phyloP scores from a whole-genome alignment of 1,140 invertebrate species.

The Calosoma granatense region DNA sequence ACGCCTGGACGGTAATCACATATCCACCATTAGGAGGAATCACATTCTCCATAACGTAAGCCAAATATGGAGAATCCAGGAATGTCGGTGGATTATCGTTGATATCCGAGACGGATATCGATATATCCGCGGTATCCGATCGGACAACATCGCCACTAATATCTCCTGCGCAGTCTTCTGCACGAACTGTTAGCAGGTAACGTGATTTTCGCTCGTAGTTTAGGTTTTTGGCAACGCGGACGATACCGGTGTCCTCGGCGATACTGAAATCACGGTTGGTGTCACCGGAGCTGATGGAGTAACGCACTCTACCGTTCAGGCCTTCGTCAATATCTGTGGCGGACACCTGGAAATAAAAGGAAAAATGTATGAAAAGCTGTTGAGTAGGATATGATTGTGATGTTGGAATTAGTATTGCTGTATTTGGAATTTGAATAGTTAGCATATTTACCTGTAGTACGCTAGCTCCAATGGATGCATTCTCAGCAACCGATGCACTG shows the following conservation, averaged over 20 bases:
- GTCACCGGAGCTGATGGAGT: conserved; percentile 81
- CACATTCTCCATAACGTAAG: conserved; percentile 87
- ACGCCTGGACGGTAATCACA: conserved; percentile 70
- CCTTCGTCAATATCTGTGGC: conserved; percentile 88
- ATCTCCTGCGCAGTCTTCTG: conserved; percentile 75
- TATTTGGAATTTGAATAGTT: background rate
- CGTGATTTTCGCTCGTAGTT: conserved; percentile 82
- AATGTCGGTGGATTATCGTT: conserved; percentile 94
- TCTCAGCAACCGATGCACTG: conserved; percentile 78
- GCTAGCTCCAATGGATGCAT: conserved; percentile 84
- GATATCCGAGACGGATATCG: conserved; percentile 72
- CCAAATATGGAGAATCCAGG: conserved; percentile 79
- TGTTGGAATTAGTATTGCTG: background rate
- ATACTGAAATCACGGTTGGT: conserved; percentile 83
- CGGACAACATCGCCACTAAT: conserved; percentile 41
- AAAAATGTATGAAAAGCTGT: background rate
- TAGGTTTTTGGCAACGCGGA: conserved; percentile 80
- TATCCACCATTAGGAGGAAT: conserved; percentile 65
- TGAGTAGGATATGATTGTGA: background rate
- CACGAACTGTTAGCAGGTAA: conserved; percentile 73
- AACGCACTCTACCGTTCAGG: conserved; percentile 76
- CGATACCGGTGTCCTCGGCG: conserved; percentile 77
- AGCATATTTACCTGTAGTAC: conserved; percentile 58
- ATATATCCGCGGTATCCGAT: conserved; percentile 61
- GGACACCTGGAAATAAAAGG: conserved; percentile 51